Percentiles rank a stretch among this genome's conserved stretches.
These are phyloP conservation scores for Elegia similella DNA, from an alignment of 2,888 invertebrate species.

Conservation along the genomic window DNA sequence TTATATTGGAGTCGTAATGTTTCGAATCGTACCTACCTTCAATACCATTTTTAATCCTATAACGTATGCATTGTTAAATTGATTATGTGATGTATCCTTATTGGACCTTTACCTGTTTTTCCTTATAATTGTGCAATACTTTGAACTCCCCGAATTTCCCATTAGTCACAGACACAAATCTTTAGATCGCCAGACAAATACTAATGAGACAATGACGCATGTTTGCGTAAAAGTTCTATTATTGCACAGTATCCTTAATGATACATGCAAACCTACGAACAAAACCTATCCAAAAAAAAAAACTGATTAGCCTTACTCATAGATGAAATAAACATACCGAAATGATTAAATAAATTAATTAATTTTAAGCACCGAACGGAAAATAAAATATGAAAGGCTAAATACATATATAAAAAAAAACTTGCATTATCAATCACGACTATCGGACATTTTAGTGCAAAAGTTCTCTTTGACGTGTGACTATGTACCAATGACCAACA, in stretches of 20 bases:
- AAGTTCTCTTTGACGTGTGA: not conserved
- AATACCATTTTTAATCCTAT: not conserved
- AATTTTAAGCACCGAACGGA: too few species aligned
- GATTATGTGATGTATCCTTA: not conserved
- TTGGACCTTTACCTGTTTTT: not conserved
- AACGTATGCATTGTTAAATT: not conserved
- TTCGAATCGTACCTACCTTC: too few species aligned
- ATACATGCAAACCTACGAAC: too few species aligned
- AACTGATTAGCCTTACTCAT: too few species aligned
- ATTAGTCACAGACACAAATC: slow-evolving; percentile 9
- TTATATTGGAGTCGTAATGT: too few species aligned
- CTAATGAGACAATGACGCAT: slow-evolving; percentile 14
- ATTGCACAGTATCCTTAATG: not conserved
- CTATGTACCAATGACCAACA: not conserved
- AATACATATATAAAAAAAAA: too few species aligned
- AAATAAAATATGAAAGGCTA: too few species aligned
- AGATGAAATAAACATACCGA: too few species aligned
- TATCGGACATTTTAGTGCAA: too few species aligned
- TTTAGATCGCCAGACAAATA: slow-evolving; percentile 15
- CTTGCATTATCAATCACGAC: too few species aligned
- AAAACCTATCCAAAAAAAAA: too few species aligned
- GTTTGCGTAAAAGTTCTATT: slow-evolving; percentile 10
- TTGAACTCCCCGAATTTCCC: not conserved
- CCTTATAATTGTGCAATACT: slow-evolving; percentile 4
- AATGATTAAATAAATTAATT: too few species aligned